These are phyloP conservation scores for Cyclura pinguis DNA, from an alignment of 2,797 vertebrate genomes.

Conservation along the genomic window DNA sequence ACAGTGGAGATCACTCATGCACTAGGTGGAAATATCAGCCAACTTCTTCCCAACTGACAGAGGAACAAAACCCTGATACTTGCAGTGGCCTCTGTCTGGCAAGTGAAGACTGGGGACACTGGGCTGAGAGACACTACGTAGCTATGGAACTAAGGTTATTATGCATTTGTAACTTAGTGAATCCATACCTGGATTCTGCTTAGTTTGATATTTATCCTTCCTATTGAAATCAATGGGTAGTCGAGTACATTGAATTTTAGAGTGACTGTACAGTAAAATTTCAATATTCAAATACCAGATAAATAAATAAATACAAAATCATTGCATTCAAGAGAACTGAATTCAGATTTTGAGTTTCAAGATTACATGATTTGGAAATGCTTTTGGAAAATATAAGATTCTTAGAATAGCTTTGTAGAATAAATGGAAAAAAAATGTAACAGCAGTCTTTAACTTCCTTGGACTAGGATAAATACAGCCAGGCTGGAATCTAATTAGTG, in stretches of 20 bases:
- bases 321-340: too few relatives aligned
- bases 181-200: not conserved
- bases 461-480: too few relatives aligned
- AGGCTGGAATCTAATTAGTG: too few relatives aligned
- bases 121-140: too few relatives aligned
- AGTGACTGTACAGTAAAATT: not conserved
- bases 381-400: not conserved
- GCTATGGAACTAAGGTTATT: too few relatives aligned
- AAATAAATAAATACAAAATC: not conserved
- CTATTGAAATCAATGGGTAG: not conserved
- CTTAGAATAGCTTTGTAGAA: not conserved
- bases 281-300: not conserved
- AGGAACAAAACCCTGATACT: too few relatives aligned
- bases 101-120: too few relatives aligned
- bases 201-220: not conserved
- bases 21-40: too few relatives aligned
- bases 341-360: not conserved
- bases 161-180: too few relatives aligned
- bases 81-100: too few relatives aligned
- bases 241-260: not conserved
- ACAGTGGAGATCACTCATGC: too few relatives aligned
- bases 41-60: too few relatives aligned
- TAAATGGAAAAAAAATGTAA: not conserved
- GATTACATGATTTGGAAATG: not conserved
- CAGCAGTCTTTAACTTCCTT: not conserved